These are phyloP conservation scores for Aphelinus atriplicis DNA, from an alignment of 1,140 invertebrate species.

Conservation along the genomic window DNA sequence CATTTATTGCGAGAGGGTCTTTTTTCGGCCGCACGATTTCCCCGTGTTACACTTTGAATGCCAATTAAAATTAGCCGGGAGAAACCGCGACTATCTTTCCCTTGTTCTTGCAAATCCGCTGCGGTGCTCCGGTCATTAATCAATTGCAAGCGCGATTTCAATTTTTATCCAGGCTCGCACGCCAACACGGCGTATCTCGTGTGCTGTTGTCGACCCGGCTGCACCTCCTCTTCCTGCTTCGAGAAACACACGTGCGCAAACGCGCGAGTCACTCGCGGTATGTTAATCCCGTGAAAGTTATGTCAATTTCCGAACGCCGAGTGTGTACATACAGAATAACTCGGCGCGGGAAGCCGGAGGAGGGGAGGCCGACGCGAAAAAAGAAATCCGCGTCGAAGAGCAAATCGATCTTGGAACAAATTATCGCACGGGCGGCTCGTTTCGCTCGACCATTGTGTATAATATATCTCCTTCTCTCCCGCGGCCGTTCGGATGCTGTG, in stretches of 20 bases:
- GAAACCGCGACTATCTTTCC: background rate
- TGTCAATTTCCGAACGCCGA: conserved; percentile 13
- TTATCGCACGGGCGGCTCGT: background rate
- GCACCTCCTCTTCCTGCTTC: background rate
- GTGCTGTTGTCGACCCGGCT: too few species aligned
- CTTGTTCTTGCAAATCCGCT: background rate
- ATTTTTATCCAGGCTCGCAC: background rate
- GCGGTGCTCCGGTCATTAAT: background rate
- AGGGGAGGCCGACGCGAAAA: background rate
- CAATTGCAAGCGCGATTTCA: background rate
- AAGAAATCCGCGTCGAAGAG: background rate
- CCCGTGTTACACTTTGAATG: background rate
- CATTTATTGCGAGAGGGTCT: too few species aligned
- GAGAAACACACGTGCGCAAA: background rate
- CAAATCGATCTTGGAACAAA: background rate
- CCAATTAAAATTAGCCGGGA: background rate
- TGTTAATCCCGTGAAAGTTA: conserved; percentile 16
- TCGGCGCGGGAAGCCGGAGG: too few species aligned
- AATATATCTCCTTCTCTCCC: background rate
- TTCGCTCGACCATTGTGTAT: too few species aligned
- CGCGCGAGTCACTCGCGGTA: background rate
- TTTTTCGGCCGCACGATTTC: too few species aligned
- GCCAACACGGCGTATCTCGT: background rate
- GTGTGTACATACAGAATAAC: background rate
- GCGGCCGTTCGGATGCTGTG: background rate